Evolutionary conservation across 2,888 invertebrate species (phyloP).

Genomic region (Rhamphomyia laevipes): DNA sequence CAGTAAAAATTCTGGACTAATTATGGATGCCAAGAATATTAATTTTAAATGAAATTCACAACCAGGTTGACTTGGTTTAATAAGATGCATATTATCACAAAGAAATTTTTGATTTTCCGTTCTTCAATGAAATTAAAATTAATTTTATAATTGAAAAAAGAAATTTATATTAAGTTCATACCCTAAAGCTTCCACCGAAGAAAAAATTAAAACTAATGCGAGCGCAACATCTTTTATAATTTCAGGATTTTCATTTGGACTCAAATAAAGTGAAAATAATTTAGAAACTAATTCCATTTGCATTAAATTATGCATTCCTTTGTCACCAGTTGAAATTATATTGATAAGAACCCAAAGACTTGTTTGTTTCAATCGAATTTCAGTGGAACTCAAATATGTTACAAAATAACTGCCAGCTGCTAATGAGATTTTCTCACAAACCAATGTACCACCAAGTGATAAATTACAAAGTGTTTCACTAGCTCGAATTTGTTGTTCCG

Average conservation of each 20-base stretch:
- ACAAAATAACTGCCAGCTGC: constrained; percentile 31
- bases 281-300: constrained; percentile 30
- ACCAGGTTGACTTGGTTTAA: neutral
- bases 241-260: neutral
- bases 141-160: no score
- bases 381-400: constrained; percentile 25
- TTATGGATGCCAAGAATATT: neutral
- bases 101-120: no score
- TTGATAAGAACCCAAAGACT: constrained; percentile 33
- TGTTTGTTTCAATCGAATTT: constrained; percentile 23
- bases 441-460: constrained; percentile 27
- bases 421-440: constrained; percentile 29
- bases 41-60: neutral
- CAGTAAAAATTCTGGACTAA: neutral
- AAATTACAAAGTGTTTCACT: constrained; percentile 33
- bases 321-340: constrained; percentile 24
- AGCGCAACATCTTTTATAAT: neutral
- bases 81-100: no score
- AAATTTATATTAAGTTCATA: no score
- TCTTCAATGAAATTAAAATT: no score
- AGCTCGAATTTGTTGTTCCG: constrained; percentile 25
- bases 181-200: neutral
- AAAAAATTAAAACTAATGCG: neutral
- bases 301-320: constrained; percentile 22
- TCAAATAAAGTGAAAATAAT: neutral